phyloP scores from a whole-genome alignment of 2,113 vertebrate species.

The Hirundichthys speculiger region DNA sequence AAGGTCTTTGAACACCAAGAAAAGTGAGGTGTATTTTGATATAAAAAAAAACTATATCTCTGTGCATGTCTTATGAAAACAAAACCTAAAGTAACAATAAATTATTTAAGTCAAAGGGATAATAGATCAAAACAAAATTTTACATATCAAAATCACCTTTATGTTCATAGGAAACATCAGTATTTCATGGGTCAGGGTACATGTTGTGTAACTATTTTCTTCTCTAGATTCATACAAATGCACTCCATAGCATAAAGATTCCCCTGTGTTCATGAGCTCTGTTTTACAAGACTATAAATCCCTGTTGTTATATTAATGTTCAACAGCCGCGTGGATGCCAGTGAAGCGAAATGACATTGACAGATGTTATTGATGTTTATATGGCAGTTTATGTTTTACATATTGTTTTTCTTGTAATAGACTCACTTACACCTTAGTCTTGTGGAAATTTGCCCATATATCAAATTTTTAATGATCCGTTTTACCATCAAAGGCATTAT shows the following conservation, averaged over 20 bases:
- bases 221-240: conserved; percentile 1
- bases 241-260: conserved; percentile 8
- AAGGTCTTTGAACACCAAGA: too few species aligned
- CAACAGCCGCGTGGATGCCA: conserved; percentile 10
- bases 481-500: conserved; percentile 36
- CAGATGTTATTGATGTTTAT: conserved; percentile 49
- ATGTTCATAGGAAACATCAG: background rate
- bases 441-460: conserved; percentile 32
- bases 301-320: conserved; percentile 31
- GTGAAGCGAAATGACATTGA: conserved; percentile 20
- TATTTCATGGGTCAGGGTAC: background rate
- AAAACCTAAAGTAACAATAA: background rate
- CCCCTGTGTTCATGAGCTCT: conserved; percentile 25
- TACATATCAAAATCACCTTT: too few species aligned
- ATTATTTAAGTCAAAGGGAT: background rate
- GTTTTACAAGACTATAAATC: conserved; percentile 46
- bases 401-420: conserved; percentile 32
- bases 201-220: background rate
- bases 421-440: conserved; percentile 3
- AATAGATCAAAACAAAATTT: background rate
- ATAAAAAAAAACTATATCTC: too few species aligned
- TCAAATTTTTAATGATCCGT: conserved; percentile 31
- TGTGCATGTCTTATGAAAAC: background rate
- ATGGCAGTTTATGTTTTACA: conserved; percentile 30
- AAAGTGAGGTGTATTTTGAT: too few species aligned